These are phyloP conservation scores for Anthonomus grandis DNA, from an alignment of 1,140 invertebrate species.

Conservation along the genomic window DNA sequence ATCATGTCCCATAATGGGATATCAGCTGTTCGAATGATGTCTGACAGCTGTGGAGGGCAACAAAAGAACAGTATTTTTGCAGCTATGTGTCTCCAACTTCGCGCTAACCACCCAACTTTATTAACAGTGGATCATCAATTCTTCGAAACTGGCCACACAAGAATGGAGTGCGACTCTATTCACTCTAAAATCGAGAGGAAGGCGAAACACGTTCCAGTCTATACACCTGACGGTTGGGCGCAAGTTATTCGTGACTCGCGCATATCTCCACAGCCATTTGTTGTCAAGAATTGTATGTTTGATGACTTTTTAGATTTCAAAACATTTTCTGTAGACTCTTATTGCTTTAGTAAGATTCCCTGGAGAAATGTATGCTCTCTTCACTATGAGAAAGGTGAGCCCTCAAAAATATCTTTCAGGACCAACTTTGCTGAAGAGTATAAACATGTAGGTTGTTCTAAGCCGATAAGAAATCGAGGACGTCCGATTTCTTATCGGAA, in stretches of 20 bases:
- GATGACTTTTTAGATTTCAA: constrained; percentile 21
- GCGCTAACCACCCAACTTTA: constrained; percentile 32
- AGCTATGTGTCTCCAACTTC: constrained; percentile 39
- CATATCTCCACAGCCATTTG: constrained; percentile 3
- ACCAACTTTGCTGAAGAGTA: constrained; percentile 8
- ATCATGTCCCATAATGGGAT: constrained; percentile 29
- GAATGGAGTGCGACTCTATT: constrained; percentile 26
- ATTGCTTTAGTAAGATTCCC: constrained; percentile 5
- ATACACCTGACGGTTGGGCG: constrained; percentile 35
- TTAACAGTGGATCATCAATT: constrained; percentile 33
- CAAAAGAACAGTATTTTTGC: constrained; percentile 47
- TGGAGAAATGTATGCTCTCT: constrained; percentile 21
- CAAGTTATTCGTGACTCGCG: constrained; percentile 14
- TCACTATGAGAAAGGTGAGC: constrained; percentile 8
- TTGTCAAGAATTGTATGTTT: neutral
- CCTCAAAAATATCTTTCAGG: constrained; percentile 12
- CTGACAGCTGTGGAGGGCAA: constrained; percentile 48
- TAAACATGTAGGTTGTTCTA: neutral
- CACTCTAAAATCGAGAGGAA: constrained; percentile 45
- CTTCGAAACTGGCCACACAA: constrained; percentile 6
- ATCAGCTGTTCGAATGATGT: constrained; percentile 36
- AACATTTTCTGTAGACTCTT: constrained; percentile 1
- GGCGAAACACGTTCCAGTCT: constrained; percentile 41
- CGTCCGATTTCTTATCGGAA: no score
- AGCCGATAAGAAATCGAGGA: neutral